Conservation (phyloP, 2,888 invertebrate species). For the Microctonus hyperodae region DNA sequence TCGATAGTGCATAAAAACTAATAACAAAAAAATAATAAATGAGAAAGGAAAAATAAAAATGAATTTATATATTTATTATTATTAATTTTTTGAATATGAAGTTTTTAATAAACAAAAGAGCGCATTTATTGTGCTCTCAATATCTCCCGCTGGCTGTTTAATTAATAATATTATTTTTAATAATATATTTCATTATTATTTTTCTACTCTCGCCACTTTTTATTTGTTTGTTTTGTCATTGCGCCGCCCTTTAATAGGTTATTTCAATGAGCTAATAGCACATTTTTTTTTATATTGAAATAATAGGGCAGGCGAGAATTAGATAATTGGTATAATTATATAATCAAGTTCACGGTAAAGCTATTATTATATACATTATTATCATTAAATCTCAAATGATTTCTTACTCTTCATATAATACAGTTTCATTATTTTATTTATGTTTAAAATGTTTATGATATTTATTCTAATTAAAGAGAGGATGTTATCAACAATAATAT, state of each 20-base stretch:
- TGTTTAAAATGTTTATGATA: not conserved
- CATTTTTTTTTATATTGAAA: constrained; percentile 18
- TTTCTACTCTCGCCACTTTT: not conserved
- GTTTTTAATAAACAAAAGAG: no score
- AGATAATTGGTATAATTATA: constrained; percentile 45
- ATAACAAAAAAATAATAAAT: constrained; percentile 52
- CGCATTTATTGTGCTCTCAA: not conserved
- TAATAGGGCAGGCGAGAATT: not conserved
- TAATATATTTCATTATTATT: not conserved
- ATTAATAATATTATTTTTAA: not conserved
- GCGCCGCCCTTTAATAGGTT: not conserved
- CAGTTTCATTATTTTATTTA: constrained; percentile 37
- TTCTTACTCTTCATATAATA: constrained; percentile 55
- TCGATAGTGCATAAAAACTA: constrained; percentile 59
- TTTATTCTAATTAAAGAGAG: no score
- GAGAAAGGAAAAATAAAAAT: constrained; percentile 28
- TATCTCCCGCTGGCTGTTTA: not conserved
- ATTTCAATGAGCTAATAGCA: not conserved
- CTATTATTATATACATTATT: constrained; percentile 58
- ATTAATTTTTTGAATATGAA: not conserved
- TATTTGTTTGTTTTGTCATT: not conserved
- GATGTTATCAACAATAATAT: no score
- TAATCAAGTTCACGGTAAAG: constrained; percentile 52
- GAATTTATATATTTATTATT: constrained; percentile 20
- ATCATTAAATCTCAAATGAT: constrained; percentile 54